These are phyloP conservation scores for Eupithecia subfuscata DNA, from an alignment of 2,888 invertebrate species.

Conservation along the genomic window DNA sequence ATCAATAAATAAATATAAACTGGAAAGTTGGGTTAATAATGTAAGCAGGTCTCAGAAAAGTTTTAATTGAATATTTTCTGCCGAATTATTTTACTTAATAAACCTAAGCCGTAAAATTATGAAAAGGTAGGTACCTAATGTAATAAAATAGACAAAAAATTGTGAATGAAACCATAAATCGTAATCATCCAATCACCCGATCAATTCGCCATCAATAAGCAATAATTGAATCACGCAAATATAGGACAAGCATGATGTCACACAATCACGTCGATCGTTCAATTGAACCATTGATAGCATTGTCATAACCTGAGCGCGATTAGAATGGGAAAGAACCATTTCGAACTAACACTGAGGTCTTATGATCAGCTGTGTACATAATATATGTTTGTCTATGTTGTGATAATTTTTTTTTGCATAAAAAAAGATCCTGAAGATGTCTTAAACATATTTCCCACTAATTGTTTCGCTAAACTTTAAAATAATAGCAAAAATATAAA, in stretches of 20 bases:
- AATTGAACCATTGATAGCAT: conserved; percentile 51
- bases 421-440: too few relatives aligned
- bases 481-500: too few relatives aligned
- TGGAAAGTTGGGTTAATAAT: too few relatives aligned
- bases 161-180: conserved; percentile 39
- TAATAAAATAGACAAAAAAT: conserved; percentile 26
- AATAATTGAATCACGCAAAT: conserved; percentile 74
- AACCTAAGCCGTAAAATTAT: not conserved
- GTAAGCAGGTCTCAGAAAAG: too few relatives aligned
- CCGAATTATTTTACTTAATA: not conserved
- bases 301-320: not conserved
- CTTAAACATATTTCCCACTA: too few relatives aligned
- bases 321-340: not conserved
- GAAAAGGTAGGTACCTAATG: not conserved
- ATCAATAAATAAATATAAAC: too few relatives aligned
- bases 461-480: too few relatives aligned
- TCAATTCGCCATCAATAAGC: conserved; percentile 73
- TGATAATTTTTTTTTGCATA: not conserved
- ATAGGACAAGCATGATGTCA: conserved; percentile 72
- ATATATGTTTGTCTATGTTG: not conserved
- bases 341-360: not conserved
- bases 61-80: too few relatives aligned
- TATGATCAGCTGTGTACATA: not conserved
- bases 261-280: conserved; percentile 48
- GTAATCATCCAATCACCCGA: conserved; percentile 33